These are phyloP conservation scores for Erpornis zantholeuca DNA, from an alignment of 2,113 vertebrate species.

Conservation along the genomic window DNA sequence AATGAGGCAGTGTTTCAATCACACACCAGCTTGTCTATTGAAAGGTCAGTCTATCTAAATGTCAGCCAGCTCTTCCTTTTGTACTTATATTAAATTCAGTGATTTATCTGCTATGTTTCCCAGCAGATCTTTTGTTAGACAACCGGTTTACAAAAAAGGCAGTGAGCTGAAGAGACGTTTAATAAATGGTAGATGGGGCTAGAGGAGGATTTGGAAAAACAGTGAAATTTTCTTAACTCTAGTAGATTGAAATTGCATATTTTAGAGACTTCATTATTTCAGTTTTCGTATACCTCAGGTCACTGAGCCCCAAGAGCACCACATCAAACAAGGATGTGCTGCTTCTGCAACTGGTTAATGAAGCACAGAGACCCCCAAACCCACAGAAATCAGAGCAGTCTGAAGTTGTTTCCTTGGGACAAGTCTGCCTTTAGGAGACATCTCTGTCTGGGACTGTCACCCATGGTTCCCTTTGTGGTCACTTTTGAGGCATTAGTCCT, in stretches of 20 bases:
- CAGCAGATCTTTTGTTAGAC: neutral
- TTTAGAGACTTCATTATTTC: neutral
- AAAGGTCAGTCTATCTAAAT: constrained; percentile 41
- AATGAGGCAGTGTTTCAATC: constrained; percentile 1
- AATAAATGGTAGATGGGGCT: neutral
- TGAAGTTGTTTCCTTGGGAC: neutral
- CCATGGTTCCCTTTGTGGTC: neutral
- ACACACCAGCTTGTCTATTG: neutral
- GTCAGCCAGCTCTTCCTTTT: constrained; percentile 13
- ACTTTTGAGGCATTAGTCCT: neutral
- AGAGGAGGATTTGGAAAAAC: neutral
- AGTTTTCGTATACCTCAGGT: neutral
- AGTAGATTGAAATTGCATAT: neutral
- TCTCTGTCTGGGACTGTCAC: neutral
- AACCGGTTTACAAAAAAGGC: neutral
- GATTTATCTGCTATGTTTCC: neutral
- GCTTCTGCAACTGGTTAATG: neutral
- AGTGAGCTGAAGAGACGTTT: neutral
- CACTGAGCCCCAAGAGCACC: neutral
- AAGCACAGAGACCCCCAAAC: neutral
- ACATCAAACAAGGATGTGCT: neutral
- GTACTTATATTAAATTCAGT: neutral
- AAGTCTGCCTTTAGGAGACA: neutral
- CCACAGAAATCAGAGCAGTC: neutral
- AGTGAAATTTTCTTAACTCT: neutral